Evolutionary conservation across 2,113 vertebrate genomes (phyloP).

Genomic region (Lethenteron camtschaticum): DNA sequence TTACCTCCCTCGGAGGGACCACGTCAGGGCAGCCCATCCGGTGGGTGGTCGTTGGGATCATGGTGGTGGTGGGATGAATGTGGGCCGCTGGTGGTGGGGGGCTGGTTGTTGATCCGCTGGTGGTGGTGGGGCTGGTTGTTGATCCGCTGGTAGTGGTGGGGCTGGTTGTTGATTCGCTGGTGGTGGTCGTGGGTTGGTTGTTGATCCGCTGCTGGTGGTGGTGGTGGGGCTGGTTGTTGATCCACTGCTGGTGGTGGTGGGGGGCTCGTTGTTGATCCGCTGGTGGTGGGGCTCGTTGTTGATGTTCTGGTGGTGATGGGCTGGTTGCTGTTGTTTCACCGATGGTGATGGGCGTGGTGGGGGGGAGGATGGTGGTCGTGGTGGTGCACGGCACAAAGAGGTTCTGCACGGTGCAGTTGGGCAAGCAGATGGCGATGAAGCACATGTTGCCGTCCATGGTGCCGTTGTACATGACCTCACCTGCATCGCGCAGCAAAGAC

Average conservation of each 20-base stretch:
- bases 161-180: background rate
- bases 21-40: background rate
- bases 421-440: background rate
- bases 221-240: background rate
- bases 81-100: background rate
- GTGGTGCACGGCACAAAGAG: background rate
- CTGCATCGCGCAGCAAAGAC: background rate
- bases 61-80: background rate
- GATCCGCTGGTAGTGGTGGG: background rate
- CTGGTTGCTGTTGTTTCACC: background rate
- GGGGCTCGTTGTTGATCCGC: background rate
- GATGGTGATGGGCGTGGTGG: background rate
- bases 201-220: background rate
- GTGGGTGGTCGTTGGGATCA: too few relatives aligned
- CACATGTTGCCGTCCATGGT: background rate
- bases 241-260: background rate
- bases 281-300: background rate
- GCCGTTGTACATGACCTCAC: constrained; percentile 2
- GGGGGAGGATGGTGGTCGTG: background rate
- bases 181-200: background rate
- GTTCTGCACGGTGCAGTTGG: constrained; percentile 1
- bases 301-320: background rate
- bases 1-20: constrained; percentile 1
- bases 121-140: background rate
- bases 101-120: background rate